Base-by-base conservation (phyloP, 2,113 vertebrate genomes). In the Lophius piscatorius region DNA sequence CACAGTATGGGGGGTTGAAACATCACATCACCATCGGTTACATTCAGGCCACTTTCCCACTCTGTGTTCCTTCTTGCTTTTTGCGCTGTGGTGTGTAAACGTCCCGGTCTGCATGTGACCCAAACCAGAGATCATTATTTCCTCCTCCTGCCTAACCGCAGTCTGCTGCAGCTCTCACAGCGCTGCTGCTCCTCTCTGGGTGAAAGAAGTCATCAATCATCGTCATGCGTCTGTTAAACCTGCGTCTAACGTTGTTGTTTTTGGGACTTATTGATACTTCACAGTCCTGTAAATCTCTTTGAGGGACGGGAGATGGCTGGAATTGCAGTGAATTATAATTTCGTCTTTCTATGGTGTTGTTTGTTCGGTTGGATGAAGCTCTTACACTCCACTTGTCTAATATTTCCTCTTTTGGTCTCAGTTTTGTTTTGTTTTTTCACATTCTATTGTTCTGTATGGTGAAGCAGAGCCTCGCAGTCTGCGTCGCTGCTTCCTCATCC, bases 121-220 rank as follows among this genome's bases (percentile, higher is more conserved):
- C 45, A 51, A 69, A 38, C 51, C 55, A 67, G 26, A 68, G 31
- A 62, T 62, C 66, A 52, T 65, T 41, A 78, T 75, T 84, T 87
- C 85, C 72, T 84, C 76, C 42, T 34, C 22, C 23, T 57, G 28
- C 35, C 47, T 70, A 60, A 74, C 81, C 73, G 70, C 77, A 82
- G 66, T 48, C 28, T 62, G 39, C 63, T 64, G 14, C 31, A 50
- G 47, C 57, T 61, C 41, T 38, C n/a, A 0, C 47, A 63, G 42
- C 46, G 40, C 64, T 62, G 63, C 11, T 62, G 40, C 52, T 54
- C 41, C 41, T 48, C 23, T 33, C 40, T 63, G 47, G 69, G 38
- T 66, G 69, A 63, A 56, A 74, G 6, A 58, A 52, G 16, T 49
- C 0, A 39, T 40, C 31, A 24, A 35, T 12, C 13, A 4, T 11